Percentiles rank a stretch among this genome's conserved stretches.
Conservation (phyloP, 2,888 invertebrate species). For the Agrochola lota region DNA sequence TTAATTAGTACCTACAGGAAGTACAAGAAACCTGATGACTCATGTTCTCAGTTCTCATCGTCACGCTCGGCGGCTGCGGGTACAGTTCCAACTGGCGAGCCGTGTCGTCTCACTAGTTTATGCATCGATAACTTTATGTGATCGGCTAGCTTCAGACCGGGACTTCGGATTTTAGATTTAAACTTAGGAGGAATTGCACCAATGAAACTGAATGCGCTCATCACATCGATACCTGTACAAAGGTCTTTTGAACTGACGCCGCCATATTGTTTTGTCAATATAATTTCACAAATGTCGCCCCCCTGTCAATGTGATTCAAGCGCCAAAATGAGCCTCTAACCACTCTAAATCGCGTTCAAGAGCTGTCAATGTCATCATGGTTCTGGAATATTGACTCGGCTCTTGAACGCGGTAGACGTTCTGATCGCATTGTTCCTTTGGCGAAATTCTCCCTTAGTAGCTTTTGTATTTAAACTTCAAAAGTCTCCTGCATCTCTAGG, state of each 20-base stretch:
- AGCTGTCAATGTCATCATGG: background rate
- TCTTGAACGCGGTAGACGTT: too few species aligned
- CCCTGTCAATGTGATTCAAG: too few species aligned
- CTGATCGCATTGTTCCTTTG: background rate
- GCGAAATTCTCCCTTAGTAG: background rate
- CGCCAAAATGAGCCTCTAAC: too few species aligned
- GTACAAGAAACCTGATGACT: slow-evolving; percentile 56
- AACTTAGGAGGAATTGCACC: background rate
- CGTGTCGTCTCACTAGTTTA: slow-evolving; percentile 24
- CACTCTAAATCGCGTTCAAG: background rate
- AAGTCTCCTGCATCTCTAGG: background rate
- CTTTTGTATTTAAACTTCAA: background rate
- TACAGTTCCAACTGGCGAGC: slow-evolving; percentile 31
- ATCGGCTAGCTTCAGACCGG: background rate
- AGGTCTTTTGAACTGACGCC: too few species aligned
- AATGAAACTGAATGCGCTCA: background rate
- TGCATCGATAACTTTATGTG: slow-evolving; percentile 26
- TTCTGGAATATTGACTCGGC: too few species aligned
- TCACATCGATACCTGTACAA: background rate
- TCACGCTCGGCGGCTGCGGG: slow-evolving; percentile 28
- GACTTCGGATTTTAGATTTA: background rate
- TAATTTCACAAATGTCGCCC: too few species aligned
- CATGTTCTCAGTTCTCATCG: slow-evolving; percentile 35
- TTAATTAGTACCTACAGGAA: background rate
- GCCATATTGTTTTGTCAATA: too few species aligned